phyloP scores from a whole-genome alignment of 1,140 invertebrate species.

The Zaprionus taronus region DNA sequence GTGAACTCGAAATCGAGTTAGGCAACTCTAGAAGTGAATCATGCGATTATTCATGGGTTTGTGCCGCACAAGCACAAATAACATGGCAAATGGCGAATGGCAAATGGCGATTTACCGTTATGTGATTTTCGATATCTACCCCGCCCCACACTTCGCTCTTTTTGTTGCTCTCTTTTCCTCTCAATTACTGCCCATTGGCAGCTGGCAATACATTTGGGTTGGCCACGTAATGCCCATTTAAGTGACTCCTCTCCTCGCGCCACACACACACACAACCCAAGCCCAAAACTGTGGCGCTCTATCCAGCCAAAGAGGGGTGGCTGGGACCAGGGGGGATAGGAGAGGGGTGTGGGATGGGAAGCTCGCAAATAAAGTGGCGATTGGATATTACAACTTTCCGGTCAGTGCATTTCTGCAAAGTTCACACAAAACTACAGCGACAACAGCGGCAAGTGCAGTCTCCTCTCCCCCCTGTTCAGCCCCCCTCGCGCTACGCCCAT shows the following conservation, averaged over 20 bases:
- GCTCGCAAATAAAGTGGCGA: constrained; percentile 77
- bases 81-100: constrained; percentile 10
- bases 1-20: neutral
- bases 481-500: neutral
- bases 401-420: constrained; percentile 81
- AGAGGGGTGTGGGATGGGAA: neutral
- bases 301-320: neutral
- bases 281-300: neutral
- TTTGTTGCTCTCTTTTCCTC: constrained; percentile 14
- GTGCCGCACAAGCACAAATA: constrained; percentile 20
- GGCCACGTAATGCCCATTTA: constrained; percentile 76
- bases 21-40: constrained; percentile 23
- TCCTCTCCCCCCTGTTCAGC: neutral
- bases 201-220: constrained; percentile 64
- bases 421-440: constrained; percentile 76
- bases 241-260: constrained; percentile 29
- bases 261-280: neutral
- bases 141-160: neutral
- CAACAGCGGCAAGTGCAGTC: constrained; percentile 14
- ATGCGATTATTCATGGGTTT: constrained; percentile 28
- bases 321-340: neutral
- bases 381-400: constrained; percentile 83
- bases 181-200: constrained; percentile 70
- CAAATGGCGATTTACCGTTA: constrained; percentile 38
- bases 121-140: constrained; percentile 25